Base-by-base conservation (phyloP, 1,140 invertebrate species). In the Catajapyx aquilonaris region DNA sequence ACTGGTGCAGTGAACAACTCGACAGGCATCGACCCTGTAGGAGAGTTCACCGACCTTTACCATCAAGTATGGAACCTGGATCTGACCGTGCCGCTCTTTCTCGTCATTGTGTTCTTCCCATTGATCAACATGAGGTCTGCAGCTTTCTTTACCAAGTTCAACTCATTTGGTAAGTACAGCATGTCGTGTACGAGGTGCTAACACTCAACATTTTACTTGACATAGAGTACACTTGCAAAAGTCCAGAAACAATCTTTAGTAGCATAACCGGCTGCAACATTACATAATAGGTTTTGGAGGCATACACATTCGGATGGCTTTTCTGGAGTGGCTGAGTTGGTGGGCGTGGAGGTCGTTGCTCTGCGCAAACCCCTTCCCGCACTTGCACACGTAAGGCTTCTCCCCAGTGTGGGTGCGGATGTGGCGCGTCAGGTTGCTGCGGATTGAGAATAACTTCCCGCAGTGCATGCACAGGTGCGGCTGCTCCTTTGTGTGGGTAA, bases 81-180 rank as follows among this genome's bases (percentile, higher is more conserved):
- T 46, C 62, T 61, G 11, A 85, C 81, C 1, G 84, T 90, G 10
- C 86, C 87, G 0, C 49, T 90, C 10, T 77, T 81, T 50, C 65
- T 93, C 5, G 66, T 73, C 3, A 11, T 81, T 3, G 51, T 86
- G 13, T 59, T 88, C 23, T 74, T 74, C 49, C 83, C 85, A 1
- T 52, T 93, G 15, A 56, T 88, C 4, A 86, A 80, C 55, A 80
- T 91, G 47, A 83, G 73, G 41, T 84, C 78, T 19, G 72, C 81
- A 1, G 80, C 79, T 2, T 88, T 93, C 54, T 93, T 93, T 56
- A 86, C 83, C 4, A 88, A 86, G 54, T 90, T 93, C 49, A 93
- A 90, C 58, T 81, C 84, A 41, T 61, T 91, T 23, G 87, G 85
- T 77, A 59, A 65, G 59, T 49, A 20, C 4, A 35, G 10, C n/a